Base-by-base conservation (phyloP, 2,113 vertebrate species). In the Climacteris rufus region DNA sequence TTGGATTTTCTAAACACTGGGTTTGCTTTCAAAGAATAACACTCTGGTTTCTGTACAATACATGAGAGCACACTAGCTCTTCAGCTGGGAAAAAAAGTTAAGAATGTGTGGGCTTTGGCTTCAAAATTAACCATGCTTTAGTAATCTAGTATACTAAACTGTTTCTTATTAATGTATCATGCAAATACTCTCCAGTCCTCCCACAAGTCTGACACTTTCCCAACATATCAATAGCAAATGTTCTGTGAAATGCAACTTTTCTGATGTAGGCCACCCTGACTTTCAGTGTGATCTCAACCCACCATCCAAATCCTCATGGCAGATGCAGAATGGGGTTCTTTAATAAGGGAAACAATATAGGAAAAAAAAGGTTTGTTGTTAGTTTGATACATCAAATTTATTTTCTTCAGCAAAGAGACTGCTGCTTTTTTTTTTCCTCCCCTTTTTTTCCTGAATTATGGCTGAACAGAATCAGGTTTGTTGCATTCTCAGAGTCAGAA, bases 121-220 rank as follows among this genome's bases (percentile, higher is more conserved):
- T 96, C 70, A 93, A 94, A 97, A 97, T 98, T 96, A 97, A 87
- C 96, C 96, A 97, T 96, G 96, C 97, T 97, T 98, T 97, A 97
- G 93, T 97, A 97, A 97, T 98, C 96, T 97, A 94, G 82, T 94
- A 87, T 75, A 94, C 95, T 95, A 97, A 98, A 98, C 97, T 98
- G 98, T 98, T 98, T 98, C 97, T 98, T 98, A 98, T 98, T 98
- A 98, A 98, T 98, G 96, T 96, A 97, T 97, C 97, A 96, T 95
- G 96, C 94, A 96, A 97, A 94, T 97, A 95, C 93, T 95, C 97
- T 94, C 90, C 94, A 95, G 79, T 85, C 88, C 79, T 94, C 95
- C 90, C 84, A 33, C 95, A 95, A 97, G 97, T 97, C 96, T 97
- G 94, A 98, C 97, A 98, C 97, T 97, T 98, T 98, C 97, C 96